Base-by-base conservation (phyloP, 1,140 invertebrate genomes). In the Drusus annulatus region DNA sequence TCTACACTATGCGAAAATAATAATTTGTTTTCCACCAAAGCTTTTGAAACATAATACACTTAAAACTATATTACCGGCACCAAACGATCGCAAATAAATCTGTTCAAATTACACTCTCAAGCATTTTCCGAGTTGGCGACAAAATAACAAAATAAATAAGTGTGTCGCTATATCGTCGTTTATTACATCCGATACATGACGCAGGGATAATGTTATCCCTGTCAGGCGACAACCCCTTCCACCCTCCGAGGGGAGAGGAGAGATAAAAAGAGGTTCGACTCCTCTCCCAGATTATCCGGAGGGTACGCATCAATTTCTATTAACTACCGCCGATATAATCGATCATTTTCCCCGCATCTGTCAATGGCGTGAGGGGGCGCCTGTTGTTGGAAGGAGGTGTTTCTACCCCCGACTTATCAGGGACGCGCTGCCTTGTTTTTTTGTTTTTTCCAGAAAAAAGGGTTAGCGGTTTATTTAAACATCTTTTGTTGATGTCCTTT, bases 231-330 rank as follows among this genome's bases (percentile, higher is more conserved):
- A 71, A 71, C 68, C n/a, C 68, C 45, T 45, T 51, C 36, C 36
- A 25, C 28, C 15, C 23, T 5, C n/a, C 68, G 68, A 50, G 21
- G 50, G 51, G 51, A 71, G 21, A 10, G 0, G 36, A 45, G 36
- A 45, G 36, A 45, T 45, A 45, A 45, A 45, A 71, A 71, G 45
- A 51, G 68, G 68, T 52, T 71, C 68, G 68, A 52, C 17, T 71
- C 45, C 23, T 28, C n/a, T 51, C 36, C 36, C 36, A 71, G 68
- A 60, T 58, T 75, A 60, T 78, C 36, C 62, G 50, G 63, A 56
- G 50, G 74, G 31, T 54, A 54, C 52, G 75, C 58, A 78, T 78
- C 76, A 78, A 68, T 78, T 78, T 78, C 60, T 78, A 65, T 78
- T 63, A 62, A 76, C 60, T 78, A 78, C 50, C 62, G 28, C 23